Percentiles rank a stretch among this genome's conserved stretches.
Conservation (phyloP, 2,888 invertebrate genomes). For the Athalia circularis region DNA sequence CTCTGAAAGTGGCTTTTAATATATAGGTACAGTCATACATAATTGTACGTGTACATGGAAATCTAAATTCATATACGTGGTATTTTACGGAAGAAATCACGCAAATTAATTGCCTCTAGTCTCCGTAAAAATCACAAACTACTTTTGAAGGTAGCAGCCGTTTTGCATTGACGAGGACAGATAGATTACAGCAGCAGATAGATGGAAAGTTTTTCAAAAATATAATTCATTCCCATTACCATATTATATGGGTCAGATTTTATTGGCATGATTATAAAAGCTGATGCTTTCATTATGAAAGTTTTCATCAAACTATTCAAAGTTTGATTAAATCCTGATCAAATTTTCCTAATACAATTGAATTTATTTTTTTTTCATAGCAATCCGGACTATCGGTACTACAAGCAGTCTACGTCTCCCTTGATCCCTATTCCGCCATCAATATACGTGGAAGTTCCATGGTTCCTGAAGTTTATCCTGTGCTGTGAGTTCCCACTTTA, state of each 20-base stretch:
- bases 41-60: neutral
- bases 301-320: neutral
- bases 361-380: slow-evolving; percentile 74
- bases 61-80: too few species aligned
- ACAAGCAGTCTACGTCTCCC: slow-evolving; percentile 92
- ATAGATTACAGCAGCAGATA: too few species aligned
- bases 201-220: too few species aligned
- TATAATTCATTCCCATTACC: too few species aligned
- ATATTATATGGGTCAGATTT: too few species aligned
- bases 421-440: slow-evolving; percentile 91
- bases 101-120: too few species aligned
- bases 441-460: slow-evolving; percentile 91
- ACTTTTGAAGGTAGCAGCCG: too few species aligned
- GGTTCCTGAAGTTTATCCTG: slow-evolving; percentile 86
- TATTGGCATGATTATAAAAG: too few species aligned
- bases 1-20: neutral
- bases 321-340: neutral
- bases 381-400: slow-evolving; percentile 89
- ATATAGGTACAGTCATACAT: neutral
- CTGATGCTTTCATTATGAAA: too few species aligned
- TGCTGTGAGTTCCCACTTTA: slow-evolving; percentile 95
- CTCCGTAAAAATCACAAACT: too few species aligned
- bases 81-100: too few species aligned
- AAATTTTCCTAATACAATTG: neutral
- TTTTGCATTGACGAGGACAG: too few species aligned